phyloP scores from a whole-genome alignment of 2,113 vertebrate species.

The Megaleporinus macrocephalus region DNA sequence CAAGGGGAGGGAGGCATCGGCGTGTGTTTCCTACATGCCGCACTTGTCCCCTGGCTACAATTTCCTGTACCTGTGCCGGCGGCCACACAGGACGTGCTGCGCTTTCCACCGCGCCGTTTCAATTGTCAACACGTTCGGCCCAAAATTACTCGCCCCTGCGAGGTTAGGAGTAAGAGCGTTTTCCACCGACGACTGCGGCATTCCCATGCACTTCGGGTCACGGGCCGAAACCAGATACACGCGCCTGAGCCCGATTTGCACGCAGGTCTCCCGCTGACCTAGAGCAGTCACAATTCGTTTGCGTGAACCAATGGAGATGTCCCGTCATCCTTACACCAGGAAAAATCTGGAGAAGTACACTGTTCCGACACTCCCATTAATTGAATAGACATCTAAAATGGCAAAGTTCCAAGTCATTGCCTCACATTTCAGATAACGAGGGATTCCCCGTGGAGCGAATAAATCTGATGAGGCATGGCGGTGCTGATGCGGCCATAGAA shows the following conservation, averaged over 20 bases:
- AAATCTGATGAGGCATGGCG: constrained; percentile 66
- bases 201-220: constrained; percentile 30
- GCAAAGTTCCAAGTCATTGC: constrained; percentile 21
- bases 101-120: constrained; percentile 66
- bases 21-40: constrained; percentile 74
- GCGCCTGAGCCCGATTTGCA: not conserved
- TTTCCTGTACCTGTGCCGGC: constrained; percentile 77
- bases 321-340: not conserved
- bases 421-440: constrained; percentile 27
- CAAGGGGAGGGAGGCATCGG: constrained; percentile 69
- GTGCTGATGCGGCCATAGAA: constrained; percentile 75
- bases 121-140: constrained; percentile 68
- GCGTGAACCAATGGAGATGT: constrained; percentile 32
- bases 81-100: constrained; percentile 69
- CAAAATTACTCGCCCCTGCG: constrained; percentile 61
- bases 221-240: not conserved
- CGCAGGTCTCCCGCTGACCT: constrained; percentile 22
- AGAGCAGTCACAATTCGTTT: not conserved
- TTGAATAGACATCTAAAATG: not conserved
- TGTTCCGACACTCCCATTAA: not conserved
- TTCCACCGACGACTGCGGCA: constrained; percentile 27
- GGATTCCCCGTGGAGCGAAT: constrained; percentile 81
- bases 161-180: constrained; percentile 30
- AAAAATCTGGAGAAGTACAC: constrained; percentile 62
- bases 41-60: constrained; percentile 68